Conservation (phyloP, 2,113 vertebrate genomes). For the Scartelaos histophorus region DNA sequence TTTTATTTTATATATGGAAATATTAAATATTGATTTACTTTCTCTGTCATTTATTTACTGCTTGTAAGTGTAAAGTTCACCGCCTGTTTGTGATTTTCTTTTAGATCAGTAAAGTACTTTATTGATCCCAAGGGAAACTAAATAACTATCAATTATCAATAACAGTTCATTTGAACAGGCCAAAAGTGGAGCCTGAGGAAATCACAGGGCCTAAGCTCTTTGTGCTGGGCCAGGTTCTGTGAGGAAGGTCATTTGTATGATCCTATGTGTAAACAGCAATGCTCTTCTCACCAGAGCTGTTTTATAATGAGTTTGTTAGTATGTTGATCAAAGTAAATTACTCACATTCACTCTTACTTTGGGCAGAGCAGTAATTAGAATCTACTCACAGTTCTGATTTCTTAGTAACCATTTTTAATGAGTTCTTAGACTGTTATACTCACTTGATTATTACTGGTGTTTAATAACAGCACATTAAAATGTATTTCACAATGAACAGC, state of each 20-base stretch:
- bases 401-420: not conserved
- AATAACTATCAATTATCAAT: too few species aligned
- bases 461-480: not conserved
- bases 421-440: not conserved
- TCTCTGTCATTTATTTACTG: not conserved
- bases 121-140: too few species aligned
- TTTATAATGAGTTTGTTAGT: not conserved
- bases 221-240: not conserved
- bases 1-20: not conserved
- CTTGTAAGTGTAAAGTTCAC: not conserved
- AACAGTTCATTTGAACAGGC: too few species aligned
- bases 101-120: too few species aligned
- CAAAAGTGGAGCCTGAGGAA: not conserved
- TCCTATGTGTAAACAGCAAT: not conserved
- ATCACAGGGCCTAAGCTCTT: too few species aligned
- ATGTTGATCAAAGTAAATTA: not conserved
- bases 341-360: not conserved
- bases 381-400: not conserved
- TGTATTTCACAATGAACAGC: not conserved
- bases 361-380: not conserved
- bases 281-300: too few species aligned
- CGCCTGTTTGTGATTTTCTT: not conserved
- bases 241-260: not conserved
- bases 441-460: not conserved
- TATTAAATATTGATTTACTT: not conserved